A percentile compares a stretch with the other conserved stretches of the same genome.
These are phyloP conservation scores for Egretta garzetta DNA, from an alignment of 2,113 vertebrate species.

Conservation along the genomic window DNA sequence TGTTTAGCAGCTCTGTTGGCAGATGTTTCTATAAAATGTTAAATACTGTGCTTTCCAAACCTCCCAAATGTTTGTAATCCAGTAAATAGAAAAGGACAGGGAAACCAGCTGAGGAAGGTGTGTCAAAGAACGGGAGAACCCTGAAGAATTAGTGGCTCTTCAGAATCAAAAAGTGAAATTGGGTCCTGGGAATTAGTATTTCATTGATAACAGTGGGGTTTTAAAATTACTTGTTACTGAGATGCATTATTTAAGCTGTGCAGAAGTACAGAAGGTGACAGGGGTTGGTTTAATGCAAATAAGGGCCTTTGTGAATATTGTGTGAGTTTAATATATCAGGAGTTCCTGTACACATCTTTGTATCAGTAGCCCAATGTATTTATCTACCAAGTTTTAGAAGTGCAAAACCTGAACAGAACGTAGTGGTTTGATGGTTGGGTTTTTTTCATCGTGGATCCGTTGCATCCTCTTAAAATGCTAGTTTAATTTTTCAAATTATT, in stretches of 20 bases:
- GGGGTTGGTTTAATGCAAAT: neutral
- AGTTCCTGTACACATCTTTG: rapidly evolving
- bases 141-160: neutral
- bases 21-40: constrained; percentile 72
- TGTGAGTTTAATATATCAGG: too few species aligned
- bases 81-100: neutral
- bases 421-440: neutral
- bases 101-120: neutral
- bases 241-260: neutral
- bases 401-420: neutral
- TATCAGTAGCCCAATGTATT: neutral
- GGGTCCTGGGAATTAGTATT: neutral
- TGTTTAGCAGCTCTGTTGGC: constrained; percentile 46
- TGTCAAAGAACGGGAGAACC: neutral
- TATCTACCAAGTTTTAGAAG: neutral
- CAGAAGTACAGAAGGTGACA: neutral
- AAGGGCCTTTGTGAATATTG: neutral
- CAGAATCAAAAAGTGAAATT: neutral
- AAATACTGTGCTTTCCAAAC: constrained; percentile 49
- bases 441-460: rapidly evolving
- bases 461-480: neutral
- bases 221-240: neutral
- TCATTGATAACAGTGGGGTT: rapidly evolving
- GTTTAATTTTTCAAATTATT: neutral
- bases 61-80: constrained; percentile 35